Evolutionary conservation across 2,888 invertebrate genomes (phyloP).

Genomic region (Drosophila recens): DNA sequence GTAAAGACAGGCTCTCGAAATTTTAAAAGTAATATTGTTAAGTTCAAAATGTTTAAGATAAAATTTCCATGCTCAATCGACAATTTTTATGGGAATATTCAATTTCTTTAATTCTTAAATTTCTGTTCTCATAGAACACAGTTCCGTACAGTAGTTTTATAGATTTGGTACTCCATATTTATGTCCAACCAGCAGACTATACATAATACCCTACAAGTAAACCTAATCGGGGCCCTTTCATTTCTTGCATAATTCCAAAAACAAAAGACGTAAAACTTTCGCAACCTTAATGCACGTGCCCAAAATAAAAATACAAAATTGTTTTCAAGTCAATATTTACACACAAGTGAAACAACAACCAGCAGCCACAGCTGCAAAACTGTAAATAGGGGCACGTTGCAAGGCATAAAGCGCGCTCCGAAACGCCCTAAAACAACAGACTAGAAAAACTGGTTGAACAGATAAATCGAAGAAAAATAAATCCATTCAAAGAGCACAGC

Average conservation of each 20-base stretch:
- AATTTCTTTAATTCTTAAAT: too few relatives aligned
- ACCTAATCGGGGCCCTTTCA: constrained; percentile 38
- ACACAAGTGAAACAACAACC: constrained; percentile 14
- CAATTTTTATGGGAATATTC: too few relatives aligned
- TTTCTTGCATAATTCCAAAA: constrained; percentile 34
- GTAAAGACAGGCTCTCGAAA: not conserved
- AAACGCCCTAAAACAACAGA: constrained; percentile 59
- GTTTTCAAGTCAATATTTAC: constrained; percentile 46
- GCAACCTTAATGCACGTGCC: constrained; percentile 35
- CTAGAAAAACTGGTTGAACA: constrained; percentile 76
- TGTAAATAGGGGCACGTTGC: constrained; percentile 59
- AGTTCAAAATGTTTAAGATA: not conserved
- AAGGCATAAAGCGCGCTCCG: constrained; percentile 35
- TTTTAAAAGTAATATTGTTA: not conserved
- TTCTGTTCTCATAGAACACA: too few relatives aligned
- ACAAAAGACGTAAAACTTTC: constrained; percentile 21
- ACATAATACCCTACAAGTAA: not conserved
- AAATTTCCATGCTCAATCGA: not conserved
- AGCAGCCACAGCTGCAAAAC: constrained; percentile 39
- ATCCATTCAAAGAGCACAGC: constrained; percentile 27
- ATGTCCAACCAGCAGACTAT: not conserved
- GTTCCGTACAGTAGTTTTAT: not conserved
- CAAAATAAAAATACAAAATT: constrained; percentile 37
- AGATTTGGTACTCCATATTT: not conserved
- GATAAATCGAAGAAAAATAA: constrained; percentile 25